These are phyloP conservation scores for Macrophya alboannulata DNA, from an alignment of 2,888 invertebrate genomes.

Conservation along the genomic window DNA sequence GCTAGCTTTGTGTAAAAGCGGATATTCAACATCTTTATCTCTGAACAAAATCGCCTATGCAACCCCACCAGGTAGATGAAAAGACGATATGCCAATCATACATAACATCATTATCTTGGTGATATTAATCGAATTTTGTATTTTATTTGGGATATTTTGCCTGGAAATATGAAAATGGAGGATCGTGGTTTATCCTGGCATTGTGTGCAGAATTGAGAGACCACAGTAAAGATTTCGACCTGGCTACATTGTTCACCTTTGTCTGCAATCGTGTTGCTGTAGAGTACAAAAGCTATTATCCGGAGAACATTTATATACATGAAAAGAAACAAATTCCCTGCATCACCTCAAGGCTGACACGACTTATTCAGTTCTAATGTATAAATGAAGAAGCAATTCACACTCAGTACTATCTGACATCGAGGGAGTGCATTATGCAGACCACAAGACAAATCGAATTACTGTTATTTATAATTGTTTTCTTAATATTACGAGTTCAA, in stretches of 20 bases:
- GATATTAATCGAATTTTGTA: conserved; percentile 36
- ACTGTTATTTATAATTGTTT: not conserved
- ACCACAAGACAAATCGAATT: not conserved
- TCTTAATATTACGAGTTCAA: not conserved
- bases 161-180: conserved; percentile 96
- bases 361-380: conserved; percentile 86
- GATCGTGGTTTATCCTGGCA: conserved; percentile 98
- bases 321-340: conserved; percentile 97
- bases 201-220: conserved; percentile 90
- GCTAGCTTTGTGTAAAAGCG: not conserved
- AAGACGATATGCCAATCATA: not conserved
- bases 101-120: not conserved
- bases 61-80: conserved; percentile 90
- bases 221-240: conserved; percentile 88
- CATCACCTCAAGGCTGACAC: conserved; percentile 95
- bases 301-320: conserved; percentile 89
- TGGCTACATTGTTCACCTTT: conserved; percentile 93
- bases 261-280: conserved; percentile 93
- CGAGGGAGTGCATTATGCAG: not conserved
- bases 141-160: conserved; percentile 89
- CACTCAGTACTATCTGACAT: no score
- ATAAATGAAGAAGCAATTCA: no score
- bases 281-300: conserved; percentile 95
- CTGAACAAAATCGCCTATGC: conserved; percentile 89
- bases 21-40: no score